A percentile compares a stretch with the other conserved stretches of the same genome.
Conservation (phyloP, 2,888 invertebrate genomes). For the Lasius fuliginosus region DNA sequence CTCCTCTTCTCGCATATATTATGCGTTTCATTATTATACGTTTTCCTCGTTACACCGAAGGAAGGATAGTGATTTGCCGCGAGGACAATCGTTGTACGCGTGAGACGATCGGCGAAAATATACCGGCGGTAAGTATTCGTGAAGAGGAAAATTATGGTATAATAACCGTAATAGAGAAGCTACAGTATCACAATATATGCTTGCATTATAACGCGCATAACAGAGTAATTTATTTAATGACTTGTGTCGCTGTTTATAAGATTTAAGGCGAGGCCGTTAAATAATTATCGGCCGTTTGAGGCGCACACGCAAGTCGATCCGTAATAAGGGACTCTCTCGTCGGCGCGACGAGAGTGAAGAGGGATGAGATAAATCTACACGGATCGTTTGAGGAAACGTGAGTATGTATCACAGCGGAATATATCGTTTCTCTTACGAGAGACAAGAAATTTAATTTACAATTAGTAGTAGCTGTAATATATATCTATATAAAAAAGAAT, state of each 20-base stretch:
- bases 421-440: not conserved
- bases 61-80: conserved; percentile 39
- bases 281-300: conserved; percentile 49
- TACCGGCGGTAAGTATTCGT: conserved; percentile 43
- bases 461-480: not conserved
- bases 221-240: conserved; percentile 54
- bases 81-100: conserved; percentile 32
- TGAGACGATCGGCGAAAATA: conserved; percentile 24
- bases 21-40: conserved; percentile 5
- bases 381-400: not conserved
- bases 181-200: conserved; percentile 45
- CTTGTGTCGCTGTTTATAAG: conserved; percentile 50
- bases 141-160: conserved; percentile 48
- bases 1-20: not conserved
- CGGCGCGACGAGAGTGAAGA: conserved; percentile 26
- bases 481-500: not conserved
- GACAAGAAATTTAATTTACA: not conserved
- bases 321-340: conserved; percentile 37
- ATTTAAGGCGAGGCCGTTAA: conserved; percentile 47
- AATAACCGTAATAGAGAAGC: conserved; percentile 38
- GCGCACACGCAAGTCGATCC: conserved; percentile 46
- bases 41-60: conserved; percentile 14
- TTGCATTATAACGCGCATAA: conserved; percentile 51
- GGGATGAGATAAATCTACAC: conserved; percentile 25
- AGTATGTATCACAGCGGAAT: not conserved